Conservation (phyloP, 2,888 invertebrate genomes). For the Yponomeuta cagnagella region DNA sequence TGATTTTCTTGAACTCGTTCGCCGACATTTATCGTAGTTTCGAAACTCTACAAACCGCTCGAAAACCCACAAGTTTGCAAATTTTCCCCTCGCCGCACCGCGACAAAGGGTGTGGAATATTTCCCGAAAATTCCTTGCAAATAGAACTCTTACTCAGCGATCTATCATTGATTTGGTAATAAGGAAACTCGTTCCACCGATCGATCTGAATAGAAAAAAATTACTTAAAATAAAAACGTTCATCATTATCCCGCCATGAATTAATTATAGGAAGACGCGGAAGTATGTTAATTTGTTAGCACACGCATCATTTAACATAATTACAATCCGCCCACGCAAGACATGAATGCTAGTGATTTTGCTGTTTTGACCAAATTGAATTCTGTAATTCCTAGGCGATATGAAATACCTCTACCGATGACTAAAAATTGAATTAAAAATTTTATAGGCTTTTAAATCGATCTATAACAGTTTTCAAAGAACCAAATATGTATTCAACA, state of each 20-base stretch:
- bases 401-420: neutral
- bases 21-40: neutral
- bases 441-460: neutral
- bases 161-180: neutral
- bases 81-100: neutral
- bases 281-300: conserved; percentile 9
- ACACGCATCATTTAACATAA: conserved; percentile 4
- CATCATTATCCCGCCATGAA: conserved; percentile 2
- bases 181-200: neutral
- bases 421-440: neutral
- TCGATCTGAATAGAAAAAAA: neutral
- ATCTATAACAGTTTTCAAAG: neutral
- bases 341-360: neutral
- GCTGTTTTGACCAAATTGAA: neutral
- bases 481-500: neutral
- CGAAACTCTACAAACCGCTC: too few relatives aligned
- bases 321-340: neutral
- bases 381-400: neutral
- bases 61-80: neutral
- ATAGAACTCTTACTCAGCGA: neutral
- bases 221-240: too few relatives aligned
- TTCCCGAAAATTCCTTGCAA: neutral
- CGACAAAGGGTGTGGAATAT: neutral
- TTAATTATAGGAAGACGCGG: conserved; percentile 11
- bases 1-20: neutral